phyloP scores from a whole-genome alignment of 2,797 vertebrate species.

The Malurus leucopterus region DNA sequence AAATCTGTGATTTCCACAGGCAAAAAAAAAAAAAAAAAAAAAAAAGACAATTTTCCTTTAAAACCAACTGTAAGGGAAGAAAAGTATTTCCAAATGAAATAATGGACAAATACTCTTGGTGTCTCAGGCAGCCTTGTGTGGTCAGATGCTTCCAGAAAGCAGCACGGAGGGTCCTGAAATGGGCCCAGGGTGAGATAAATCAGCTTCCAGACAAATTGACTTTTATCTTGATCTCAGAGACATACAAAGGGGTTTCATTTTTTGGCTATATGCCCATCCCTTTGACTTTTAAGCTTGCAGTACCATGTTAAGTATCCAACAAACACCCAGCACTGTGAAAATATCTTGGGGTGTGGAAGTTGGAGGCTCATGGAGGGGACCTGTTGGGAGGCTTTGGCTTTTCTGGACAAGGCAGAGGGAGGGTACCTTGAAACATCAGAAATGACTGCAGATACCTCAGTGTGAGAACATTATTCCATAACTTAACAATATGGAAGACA shows the following conservation, averaged over 20 bases:
- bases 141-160: background rate
- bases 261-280: background rate
- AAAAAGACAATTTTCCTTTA: background rate
- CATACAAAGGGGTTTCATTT: too few species aligned
- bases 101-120: background rate
- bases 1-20: background rate
- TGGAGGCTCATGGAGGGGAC: background rate
- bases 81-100: background rate
- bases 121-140: background rate
- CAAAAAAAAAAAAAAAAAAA: background rate
- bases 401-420: background rate
- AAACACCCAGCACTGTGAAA: background rate
- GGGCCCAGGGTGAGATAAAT: background rate
- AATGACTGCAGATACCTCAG: background rate
- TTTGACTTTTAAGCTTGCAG: background rate
- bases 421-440: background rate
- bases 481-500: background rate
- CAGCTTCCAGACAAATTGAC: background rate
- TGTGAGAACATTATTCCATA: background rate
- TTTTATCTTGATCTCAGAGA: background rate
- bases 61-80: background rate
- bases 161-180: background rate
- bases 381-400: background rate
- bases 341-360: background rate
- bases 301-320: background rate